Conservation (phyloP, 2,888 invertebrate genomes). For the Caenorhabditis doughertyi region DNA sequence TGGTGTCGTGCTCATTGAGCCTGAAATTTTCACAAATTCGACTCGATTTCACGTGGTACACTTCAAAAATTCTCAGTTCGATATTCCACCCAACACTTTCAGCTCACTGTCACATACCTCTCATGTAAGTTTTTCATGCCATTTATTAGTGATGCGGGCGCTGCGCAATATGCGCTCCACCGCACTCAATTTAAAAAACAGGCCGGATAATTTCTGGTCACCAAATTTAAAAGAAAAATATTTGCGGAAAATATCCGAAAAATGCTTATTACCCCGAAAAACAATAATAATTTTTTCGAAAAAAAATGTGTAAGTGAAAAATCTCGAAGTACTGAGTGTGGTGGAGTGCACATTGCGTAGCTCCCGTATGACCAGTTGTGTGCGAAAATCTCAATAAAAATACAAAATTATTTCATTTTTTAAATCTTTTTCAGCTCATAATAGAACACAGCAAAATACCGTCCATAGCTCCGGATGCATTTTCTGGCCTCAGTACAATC, state of each 20-base stretch:
- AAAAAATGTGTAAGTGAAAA: neutral
- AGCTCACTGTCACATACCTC: conserved; percentile 58
- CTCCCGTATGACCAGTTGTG: no score
- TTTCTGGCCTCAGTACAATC: conserved; percentile 69
- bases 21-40: conserved; percentile 71
- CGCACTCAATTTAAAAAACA: no score
- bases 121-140: conserved; percentile 33
- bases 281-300: neutral
- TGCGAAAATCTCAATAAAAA: no score
- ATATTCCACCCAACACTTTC: conserved; percentile 67
- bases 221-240: no score
- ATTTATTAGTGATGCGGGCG: no score
- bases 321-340: no score
- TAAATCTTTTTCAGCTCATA: conserved; percentile 65
- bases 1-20: conserved; percentile 68
- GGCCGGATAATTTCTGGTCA: no score
- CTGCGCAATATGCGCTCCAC: no score
- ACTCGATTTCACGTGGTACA: conserved; percentile 69
- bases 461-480: conserved; percentile 69
- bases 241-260: no score
- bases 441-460: conserved; percentile 67
- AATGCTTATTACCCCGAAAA: neutral
- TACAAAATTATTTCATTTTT: neutral
- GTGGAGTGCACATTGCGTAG: no score
- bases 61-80: conserved; percentile 67